Base-by-base conservation (phyloP, 2,113 vertebrate genomes). In the Oreochromis spilurus region DNA sequence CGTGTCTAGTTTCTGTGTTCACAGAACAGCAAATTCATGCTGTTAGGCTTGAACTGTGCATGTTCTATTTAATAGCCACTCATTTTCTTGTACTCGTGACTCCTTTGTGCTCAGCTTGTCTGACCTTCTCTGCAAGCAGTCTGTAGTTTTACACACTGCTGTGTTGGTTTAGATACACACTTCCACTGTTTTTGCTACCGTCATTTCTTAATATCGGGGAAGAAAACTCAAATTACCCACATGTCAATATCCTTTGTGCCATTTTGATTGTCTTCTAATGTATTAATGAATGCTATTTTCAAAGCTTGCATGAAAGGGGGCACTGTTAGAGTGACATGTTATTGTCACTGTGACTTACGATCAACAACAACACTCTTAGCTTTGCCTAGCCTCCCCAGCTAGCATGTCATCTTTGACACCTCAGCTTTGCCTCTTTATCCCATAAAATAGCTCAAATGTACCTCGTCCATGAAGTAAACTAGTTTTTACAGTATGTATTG, bases 81-180 rank as follows among this genome's bases (percentile, higher is more conserved):
- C 6, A 31, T 50, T 77, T 77, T 31, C 43, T 77, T 29, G 26
- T 50, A 50, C 6, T 77, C 6, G 3, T 50, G 45, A 77, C 70
- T 77, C 24, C 26, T 3, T 77, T 75, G 9, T 75, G 24, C 10
- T 26, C 29, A 10, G 31, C 40, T 67, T 26, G 21, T 83, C 13
- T 29, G 43, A 58, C 24, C 52, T 72, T 53, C 84, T 83, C 85
- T 58, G 16, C 65, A 29, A 6, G 16, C 21, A 55, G 38, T 38
- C 7, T 48, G 4, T 31, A 38, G 54, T 24, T 55, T 48, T 29
- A 8, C 26, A 48, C 4, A 5, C 40, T 2, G 40, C 40, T 16
- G 38, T 17, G 8, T 29, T 72, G 40, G 21, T 75, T 53, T 5
- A 14, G 14, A 54, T 26, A 36, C 17, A 26, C 16, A 9, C 12